Percentiles rank a stretch among this genome's conserved stretches.
Evolutionary conservation across 2,888 invertebrate species (phyloP).

Genomic region (Tetragnatha montana): DNA sequence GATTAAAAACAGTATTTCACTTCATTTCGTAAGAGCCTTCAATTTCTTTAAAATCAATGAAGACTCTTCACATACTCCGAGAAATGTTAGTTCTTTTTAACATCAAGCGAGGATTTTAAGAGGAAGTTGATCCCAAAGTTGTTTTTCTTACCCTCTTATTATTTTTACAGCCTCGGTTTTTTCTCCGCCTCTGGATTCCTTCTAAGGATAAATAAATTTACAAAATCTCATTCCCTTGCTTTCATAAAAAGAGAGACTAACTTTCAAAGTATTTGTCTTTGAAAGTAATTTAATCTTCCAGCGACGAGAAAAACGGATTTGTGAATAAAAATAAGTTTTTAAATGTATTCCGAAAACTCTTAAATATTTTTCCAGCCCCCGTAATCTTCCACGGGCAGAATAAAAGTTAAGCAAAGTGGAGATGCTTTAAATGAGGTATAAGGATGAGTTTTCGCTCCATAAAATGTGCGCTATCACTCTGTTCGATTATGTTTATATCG

Average conservation of each 20-base stretch:
- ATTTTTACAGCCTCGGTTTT: not conserved
- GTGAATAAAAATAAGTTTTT: slow-evolving; percentile 26
- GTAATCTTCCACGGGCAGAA: not conserved
- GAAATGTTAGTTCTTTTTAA: not conserved
- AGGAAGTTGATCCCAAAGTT: not conserved
- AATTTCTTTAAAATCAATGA: not conserved
- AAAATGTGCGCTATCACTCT: no score
- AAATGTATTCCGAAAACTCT: slow-evolving; percentile 14
- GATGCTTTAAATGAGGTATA: slow-evolving; percentile 10
- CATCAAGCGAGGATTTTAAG: not conserved
- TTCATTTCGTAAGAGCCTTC: not conserved
- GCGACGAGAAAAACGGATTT: slow-evolving; percentile 5
- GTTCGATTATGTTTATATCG: no score
- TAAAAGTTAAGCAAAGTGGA: not conserved
- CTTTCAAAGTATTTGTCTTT: slow-evolving; percentile 36
- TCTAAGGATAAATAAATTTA: slow-evolving; percentile 28
- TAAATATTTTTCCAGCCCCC: slow-evolving; percentile 3
- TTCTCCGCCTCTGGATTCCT: not conserved
- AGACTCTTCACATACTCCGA: not conserved
- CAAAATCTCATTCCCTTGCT: slow-evolving; percentile 27
- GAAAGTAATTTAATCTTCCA: slow-evolving; percentile 42
- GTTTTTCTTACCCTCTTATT: not conserved
- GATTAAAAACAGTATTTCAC: not conserved
- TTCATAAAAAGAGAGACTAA: slow-evolving; percentile 7
- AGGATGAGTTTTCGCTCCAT: not conserved